Evolutionary conservation across 30 jellyfish, hydroid and myxozoan genomes (phyloP).

Genomic region (Nemopilema nomurai): DNA sequence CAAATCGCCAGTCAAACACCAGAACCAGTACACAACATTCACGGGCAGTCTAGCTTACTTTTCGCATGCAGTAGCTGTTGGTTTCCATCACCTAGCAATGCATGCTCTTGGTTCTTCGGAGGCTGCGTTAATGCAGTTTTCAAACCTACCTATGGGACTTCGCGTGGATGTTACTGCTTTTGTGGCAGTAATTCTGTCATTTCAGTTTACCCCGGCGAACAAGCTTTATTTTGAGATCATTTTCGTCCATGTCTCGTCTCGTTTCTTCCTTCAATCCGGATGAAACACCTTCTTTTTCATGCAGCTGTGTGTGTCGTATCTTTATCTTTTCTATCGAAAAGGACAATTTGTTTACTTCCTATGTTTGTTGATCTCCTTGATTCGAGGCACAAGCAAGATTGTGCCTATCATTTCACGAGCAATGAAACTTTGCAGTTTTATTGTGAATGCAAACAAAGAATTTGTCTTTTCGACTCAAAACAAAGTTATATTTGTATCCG

Average conservation of each 20-base stretch:
- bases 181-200: no score
- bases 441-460: background rate
- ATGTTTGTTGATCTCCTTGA: background rate
- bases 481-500: no score
- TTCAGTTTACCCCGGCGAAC: no score
- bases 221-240: no score
- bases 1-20: no score
- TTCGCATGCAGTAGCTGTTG: background rate
- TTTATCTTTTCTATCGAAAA: background rate
- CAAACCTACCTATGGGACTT: no score
- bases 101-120: no score
- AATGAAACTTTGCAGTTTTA: no score
- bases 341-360: background rate
- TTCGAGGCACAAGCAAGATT: background rate
- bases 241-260: background rate
- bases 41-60: no score
- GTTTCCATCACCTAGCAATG: background rate
- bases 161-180: no score
- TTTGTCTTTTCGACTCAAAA: background rate
- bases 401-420: background rate
- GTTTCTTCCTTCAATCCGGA: background rate
- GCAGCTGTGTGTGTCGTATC: background rate
- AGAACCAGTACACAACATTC: no score
- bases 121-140: no score
- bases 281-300: background rate